Evolutionary conservation across 1,140 invertebrate genomes (phyloP).

Genomic region (Laupala kohalensis): DNA sequence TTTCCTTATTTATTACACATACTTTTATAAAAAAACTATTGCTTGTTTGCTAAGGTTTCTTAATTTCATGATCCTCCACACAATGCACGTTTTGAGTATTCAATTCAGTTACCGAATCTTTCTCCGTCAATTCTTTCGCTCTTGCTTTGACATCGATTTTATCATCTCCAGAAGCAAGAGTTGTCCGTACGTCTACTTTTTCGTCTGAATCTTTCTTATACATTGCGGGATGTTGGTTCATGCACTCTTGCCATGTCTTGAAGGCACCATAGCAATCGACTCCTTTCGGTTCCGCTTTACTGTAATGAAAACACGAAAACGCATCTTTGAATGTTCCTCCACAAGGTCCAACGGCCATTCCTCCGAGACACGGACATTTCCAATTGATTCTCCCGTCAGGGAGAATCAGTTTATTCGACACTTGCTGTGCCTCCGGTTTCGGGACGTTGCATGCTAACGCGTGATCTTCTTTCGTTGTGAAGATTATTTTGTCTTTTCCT

Average conservation of each 20-base stretch:
- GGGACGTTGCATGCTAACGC: constrained; percentile 52
- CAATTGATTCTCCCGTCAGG: constrained; percentile 89
- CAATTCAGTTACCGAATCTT: no score
- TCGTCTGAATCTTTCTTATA: constrained; percentile 64
- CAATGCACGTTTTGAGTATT: no score
- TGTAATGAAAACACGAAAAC: constrained; percentile 90
- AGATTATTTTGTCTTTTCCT: constrained; percentile 74
- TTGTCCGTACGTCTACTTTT: no score
- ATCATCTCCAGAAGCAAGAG: no score
- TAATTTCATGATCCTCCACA: no score
- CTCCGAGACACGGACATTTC: constrained; percentile 91
- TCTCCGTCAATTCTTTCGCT: no score
- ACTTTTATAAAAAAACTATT: no score
- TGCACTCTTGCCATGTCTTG: constrained; percentile 84
- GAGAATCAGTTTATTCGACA: constrained; percentile 60
- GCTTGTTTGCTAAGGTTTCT: no score
- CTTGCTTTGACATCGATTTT: no score
- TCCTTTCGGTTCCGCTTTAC: constrained; percentile 60
- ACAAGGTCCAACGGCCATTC: constrained; percentile 91
- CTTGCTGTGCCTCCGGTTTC: constrained; percentile 55
- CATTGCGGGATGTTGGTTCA: constrained; percentile 73
- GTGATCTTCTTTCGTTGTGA: constrained; percentile 69
- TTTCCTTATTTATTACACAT: no score
- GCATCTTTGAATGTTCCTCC: constrained; percentile 83
- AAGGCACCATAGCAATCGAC: constrained; percentile 85